Conservation (phyloP, 2,113 vertebrate species). For the Cervus canadensis region DNA sequence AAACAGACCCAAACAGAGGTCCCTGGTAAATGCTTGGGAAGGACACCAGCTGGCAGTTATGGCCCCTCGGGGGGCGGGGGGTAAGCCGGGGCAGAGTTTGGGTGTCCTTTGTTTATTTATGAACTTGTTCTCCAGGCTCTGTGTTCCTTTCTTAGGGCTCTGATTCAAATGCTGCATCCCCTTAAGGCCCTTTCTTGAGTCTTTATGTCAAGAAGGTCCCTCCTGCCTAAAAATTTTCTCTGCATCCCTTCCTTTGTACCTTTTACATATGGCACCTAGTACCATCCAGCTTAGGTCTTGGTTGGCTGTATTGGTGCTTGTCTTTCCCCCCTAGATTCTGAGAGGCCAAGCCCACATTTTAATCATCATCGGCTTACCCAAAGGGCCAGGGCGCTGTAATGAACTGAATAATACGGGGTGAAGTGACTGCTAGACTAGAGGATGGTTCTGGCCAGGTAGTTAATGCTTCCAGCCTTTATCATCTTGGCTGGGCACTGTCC, state of each 20-base stretch:
- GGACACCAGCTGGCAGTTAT: neutral
- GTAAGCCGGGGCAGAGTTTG: neutral
- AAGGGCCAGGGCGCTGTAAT: neutral
- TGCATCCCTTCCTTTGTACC: neutral
- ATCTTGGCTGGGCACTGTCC: constrained; percentile 25
- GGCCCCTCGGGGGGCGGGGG: too few species aligned
- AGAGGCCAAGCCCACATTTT: neutral
- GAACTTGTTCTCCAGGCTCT: neutral
- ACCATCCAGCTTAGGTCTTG: rapidly evolving
- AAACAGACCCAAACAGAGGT: constrained; percentile 28
- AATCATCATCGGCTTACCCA: neutral
- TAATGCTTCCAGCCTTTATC: neutral
- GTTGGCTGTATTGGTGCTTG: neutral
- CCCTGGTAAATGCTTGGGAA: neutral
- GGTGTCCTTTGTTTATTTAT: neutral
- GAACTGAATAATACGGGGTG: neutral
- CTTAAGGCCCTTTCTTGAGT: neutral
- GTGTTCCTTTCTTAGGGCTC: neutral
- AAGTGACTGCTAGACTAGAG: neutral
- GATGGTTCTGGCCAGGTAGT: neutral
- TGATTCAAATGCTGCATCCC: neutral
- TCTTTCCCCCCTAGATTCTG: neutral
- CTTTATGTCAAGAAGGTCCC: neutral
- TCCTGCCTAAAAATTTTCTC: neutral
- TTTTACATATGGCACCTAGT: rapidly evolving